Percentiles rank a stretch among this genome's conserved stretches.
Conservation (phyloP, 2,888 invertebrate species). For the Pachydiplax longipennis region DNA sequence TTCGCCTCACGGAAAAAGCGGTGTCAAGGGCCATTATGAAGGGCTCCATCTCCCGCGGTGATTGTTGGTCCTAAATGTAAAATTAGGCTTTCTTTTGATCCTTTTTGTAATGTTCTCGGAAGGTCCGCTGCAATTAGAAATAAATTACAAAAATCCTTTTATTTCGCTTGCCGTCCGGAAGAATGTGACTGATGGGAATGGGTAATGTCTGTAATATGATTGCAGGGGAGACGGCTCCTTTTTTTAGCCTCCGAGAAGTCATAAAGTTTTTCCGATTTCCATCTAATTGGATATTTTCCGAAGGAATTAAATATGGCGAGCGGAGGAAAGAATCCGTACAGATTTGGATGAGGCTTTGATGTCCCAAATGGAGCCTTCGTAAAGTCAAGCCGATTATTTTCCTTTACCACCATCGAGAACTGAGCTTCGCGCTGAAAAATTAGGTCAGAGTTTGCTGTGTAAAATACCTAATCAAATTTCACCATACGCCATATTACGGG, state of each 20-base stretch:
- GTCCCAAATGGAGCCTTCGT: too few relatives aligned
- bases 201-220: slow-evolving; percentile 18
- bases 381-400: too few relatives aligned
- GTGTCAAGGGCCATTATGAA: slow-evolving; percentile 18
- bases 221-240: not conserved
- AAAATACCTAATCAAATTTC: too few relatives aligned
- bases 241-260: not conserved
- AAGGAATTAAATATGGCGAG: not conserved
- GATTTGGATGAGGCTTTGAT: not conserved
- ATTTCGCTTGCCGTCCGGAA: slow-evolving; percentile 25
- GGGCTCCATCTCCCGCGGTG: slow-evolving; percentile 25
- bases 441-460: too few relatives aligned
- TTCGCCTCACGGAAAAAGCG: slow-evolving; percentile 11
- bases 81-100: slow-evolving; percentile 32
- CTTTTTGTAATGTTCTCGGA: slow-evolving; percentile 18
- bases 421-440: too few relatives aligned
- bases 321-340: not conserved
- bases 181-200: slow-evolving; percentile 7
- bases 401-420: too few relatives aligned
- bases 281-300: not conserved
- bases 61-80: slow-evolving; percentile 39
- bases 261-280: not conserved
- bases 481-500: too few relatives aligned
- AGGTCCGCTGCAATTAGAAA: slow-evolving; percentile 38
- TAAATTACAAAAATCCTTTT: slow-evolving; percentile 30